These are phyloP conservation scores for Gymnopithys bicolor DNA, from an alignment of 2,797 vertebrate genomes.

Conservation along the genomic window DNA sequence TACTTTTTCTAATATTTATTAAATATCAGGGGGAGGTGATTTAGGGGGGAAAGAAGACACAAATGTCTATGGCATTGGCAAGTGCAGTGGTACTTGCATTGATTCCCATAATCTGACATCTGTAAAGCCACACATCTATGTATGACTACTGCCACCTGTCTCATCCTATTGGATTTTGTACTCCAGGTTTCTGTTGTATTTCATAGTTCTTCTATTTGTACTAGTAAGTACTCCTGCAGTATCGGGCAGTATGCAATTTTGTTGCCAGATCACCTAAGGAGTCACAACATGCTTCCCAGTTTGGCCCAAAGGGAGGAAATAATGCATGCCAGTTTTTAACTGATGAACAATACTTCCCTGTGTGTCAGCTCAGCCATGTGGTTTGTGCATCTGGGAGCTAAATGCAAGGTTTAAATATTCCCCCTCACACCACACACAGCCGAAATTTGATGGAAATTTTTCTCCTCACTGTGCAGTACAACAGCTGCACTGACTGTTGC, in stretches of 20 bases:
- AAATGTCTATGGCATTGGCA: accelerated
- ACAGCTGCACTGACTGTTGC: background rate
- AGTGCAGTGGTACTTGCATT: no score
- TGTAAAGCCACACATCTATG: background rate
- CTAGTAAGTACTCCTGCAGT: background rate
- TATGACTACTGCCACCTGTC: background rate
- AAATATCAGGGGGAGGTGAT: background rate
- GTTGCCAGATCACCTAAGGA: slow-evolving; percentile 13
- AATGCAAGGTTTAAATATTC: slow-evolving; percentile 32
- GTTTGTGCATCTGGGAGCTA: slow-evolving; percentile 54
- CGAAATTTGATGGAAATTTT: slow-evolving; percentile 4
- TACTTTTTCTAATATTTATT: background rate
- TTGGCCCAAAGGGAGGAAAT: slow-evolving; percentile 43
- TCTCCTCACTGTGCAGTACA: background rate
- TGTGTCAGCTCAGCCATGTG: slow-evolving; percentile 67
- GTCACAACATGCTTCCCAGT: slow-evolving; percentile 1
- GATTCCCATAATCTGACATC: background rate
- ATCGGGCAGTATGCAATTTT: background rate
- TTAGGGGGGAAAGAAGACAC: no score
- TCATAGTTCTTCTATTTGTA: background rate
- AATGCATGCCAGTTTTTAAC: slow-evolving; percentile 50
- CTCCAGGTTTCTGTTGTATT: background rate
- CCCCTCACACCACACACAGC: background rate
- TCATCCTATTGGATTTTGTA: background rate
- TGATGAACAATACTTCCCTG: slow-evolving; percentile 59